Evolutionary conservation across 2,888 invertebrate genomes (phyloP).

Genomic region (Nomada flava): DNA sequence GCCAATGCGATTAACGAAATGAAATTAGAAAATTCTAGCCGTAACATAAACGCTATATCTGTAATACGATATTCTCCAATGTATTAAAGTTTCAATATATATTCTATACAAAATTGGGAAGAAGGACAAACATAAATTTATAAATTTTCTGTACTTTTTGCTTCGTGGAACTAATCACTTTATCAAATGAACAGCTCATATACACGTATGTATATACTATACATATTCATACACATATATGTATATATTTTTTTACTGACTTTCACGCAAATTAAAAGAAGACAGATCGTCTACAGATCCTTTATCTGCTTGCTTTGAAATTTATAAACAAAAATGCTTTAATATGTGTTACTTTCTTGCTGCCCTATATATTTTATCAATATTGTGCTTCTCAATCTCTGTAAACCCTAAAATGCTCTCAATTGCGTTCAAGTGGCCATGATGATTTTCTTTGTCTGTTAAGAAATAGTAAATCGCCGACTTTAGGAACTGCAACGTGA

Average conservation of each 20-base stretch:
- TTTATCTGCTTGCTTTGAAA: conserved; percentile 40
- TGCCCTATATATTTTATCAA: conserved; percentile 86
- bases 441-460: conserved; percentile 94
- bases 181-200: too few species aligned
- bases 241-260: background rate
- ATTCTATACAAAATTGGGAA: too few species aligned
- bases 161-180: too few species aligned
- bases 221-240: too few species aligned
- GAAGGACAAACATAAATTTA: too few species aligned
- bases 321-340: conserved; percentile 37
- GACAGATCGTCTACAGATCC: conserved; percentile 14
- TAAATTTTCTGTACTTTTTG: too few species aligned
- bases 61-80: too few species aligned
- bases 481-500: conserved; percentile 95
- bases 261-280: conserved; percentile 6
- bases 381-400: conserved; percentile 92
- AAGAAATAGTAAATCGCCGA: conserved; percentile 97
- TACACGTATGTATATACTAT: too few species aligned
- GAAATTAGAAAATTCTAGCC: too few species aligned
- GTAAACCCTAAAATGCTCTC: conserved; percentile 96
- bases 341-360: conserved; percentile 76
- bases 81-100: too few species aligned
- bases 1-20: too few species aligned
- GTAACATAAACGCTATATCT: too few species aligned
- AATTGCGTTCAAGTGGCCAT: conserved; percentile 94